Percentiles rank a stretch among this genome's conserved stretches.
These are phyloP conservation scores for Netta rufina DNA, from an alignment of 2,797 vertebrate species.

Conservation along the genomic window DNA sequence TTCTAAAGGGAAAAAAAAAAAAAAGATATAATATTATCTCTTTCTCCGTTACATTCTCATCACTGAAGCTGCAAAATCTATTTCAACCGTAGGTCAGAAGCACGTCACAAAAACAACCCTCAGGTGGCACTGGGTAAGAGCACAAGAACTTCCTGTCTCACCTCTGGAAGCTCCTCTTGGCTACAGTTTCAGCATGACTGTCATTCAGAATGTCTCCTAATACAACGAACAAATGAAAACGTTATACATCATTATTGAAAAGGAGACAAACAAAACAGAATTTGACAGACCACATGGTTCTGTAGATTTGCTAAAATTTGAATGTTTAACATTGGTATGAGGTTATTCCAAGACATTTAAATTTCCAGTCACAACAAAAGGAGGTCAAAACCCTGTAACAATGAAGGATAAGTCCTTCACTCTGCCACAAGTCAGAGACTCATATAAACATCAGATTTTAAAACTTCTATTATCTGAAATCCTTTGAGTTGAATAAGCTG, in stretches of 20 bases:
- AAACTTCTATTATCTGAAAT: neutral
- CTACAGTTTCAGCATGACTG: conserved; percentile 94
- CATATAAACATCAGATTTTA: neutral
- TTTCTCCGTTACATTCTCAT: neutral
- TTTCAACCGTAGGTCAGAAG: neutral
- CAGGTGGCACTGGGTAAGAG: neutral
- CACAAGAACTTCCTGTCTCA: conserved; percentile 53
- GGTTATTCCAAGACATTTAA: neutral
- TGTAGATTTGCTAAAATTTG: neutral
- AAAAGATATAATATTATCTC: neutral
- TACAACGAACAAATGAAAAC: neutral
- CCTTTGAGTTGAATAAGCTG: neutral
- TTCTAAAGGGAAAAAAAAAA: neutral
- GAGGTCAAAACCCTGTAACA: neutral
- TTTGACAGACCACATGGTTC: neutral
- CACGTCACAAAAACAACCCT: rapidly evolving
- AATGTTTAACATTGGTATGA: neutral
- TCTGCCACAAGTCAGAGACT: neutral
- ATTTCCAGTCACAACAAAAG: neutral
- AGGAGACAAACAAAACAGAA: neutral
- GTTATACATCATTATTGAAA: neutral
- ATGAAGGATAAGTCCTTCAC: neutral
- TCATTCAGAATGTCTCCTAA: conserved; percentile 93
- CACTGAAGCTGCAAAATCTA: neutral
- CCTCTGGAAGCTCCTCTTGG: conserved; percentile 91